A percentile compares a stretch with the other conserved stretches of the same genome.
phyloP scores from a whole-genome alignment of 2,797 vertebrate species.

The Antrozous pallidus region DNA sequence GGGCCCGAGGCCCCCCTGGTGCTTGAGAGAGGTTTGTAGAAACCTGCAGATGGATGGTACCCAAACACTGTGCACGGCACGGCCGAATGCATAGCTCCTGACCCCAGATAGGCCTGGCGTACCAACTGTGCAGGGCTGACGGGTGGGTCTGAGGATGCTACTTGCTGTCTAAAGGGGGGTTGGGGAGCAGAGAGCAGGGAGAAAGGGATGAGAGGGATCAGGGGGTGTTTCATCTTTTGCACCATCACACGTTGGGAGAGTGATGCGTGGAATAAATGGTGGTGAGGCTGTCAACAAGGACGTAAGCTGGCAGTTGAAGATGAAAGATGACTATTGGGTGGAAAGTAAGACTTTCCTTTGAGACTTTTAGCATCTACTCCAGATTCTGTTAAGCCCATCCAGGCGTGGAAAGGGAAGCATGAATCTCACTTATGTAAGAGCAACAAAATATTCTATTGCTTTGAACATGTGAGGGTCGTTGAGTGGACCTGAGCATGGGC shows the following conservation, averaged over 20 bases:
- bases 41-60: neutral
- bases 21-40: slow-evolving; percentile 82
- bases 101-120: no score
- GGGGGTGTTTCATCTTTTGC: neutral
- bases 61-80: neutral
- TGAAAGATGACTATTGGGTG: neutral
- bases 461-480: neutral
- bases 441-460: neutral
- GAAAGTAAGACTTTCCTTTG: neutral
- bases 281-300: neutral
- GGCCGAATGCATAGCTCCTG: neutral
- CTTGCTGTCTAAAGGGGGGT: neutral
- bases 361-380: neutral
- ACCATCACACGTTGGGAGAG: neutral
- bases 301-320: neutral
- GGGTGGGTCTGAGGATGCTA: neutral
- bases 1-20: slow-evolving; percentile 82
- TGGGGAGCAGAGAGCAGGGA: neutral
- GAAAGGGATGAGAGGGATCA: neutral
- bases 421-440: neutral
- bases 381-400: neutral
- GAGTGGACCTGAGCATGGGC: neutral
- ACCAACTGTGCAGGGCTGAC: neutral
- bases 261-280: neutral
- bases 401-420: neutral